Evolutionary conservation across 2,888 invertebrate genomes (phyloP).

Genomic region (Dolomedes plantarius): DNA sequence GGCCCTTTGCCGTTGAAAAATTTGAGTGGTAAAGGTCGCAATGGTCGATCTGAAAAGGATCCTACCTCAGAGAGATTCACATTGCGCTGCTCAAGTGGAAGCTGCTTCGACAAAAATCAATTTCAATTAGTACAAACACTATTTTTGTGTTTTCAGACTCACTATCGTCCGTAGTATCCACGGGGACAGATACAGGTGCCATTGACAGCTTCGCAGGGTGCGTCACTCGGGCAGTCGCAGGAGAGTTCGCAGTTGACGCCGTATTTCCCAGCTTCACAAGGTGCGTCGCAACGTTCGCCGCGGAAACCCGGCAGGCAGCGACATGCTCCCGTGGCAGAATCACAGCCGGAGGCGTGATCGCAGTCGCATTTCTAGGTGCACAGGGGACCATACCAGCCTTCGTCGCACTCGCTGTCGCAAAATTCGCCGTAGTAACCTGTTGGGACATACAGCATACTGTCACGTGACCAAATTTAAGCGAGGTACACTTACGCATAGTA

Average conservation of each 20-base stretch:
- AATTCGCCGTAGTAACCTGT: slow-evolving; percentile 45
- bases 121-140: too few relatives aligned
- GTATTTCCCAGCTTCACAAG: slow-evolving; percentile 54
- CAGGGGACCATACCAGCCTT: slow-evolving; percentile 37
- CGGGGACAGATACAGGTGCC: slow-evolving; percentile 73
- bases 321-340: slow-evolving; percentile 42
- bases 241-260: slow-evolving; percentile 41
- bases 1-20: too few relatives aligned
- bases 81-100: too few relatives aligned
- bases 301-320: slow-evolving; percentile 47
- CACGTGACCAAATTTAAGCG: too few relatives aligned
- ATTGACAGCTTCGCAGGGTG: slow-evolving; percentile 64
- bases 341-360: slow-evolving; percentile 27
- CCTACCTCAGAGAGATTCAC: too few relatives aligned
- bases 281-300: slow-evolving; percentile 27
- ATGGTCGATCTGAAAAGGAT: too few relatives aligned
- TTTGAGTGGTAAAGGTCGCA: too few relatives aligned
- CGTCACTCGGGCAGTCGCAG: slow-evolving; percentile 39
- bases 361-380: slow-evolving; percentile 48
- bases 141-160: too few relatives aligned
- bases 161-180: slow-evolving; percentile 72
- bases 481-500: too few relatives aligned
- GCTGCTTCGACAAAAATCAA: too few relatives aligned
- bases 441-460: too few relatives aligned
- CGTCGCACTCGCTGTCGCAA: slow-evolving; percentile 37